phyloP scores from a whole-genome alignment of 37 sponge, comb jelly and placozoan genomes.

The Halisarca cf. caerulea region DNA sequence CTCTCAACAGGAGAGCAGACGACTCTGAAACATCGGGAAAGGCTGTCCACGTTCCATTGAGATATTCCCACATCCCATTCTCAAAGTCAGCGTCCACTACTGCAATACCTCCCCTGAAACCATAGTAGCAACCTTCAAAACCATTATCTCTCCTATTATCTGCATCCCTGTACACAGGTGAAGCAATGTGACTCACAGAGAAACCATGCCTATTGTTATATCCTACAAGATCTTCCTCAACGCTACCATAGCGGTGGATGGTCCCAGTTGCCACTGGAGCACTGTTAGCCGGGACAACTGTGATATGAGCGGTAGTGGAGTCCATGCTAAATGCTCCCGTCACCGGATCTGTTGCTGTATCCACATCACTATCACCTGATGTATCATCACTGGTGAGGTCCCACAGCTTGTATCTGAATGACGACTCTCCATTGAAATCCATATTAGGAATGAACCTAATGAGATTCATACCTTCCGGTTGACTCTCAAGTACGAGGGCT shows the following conservation, averaged over 20 bases:
- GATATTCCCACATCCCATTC: conserved; percentile 79
- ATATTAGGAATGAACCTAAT: conserved; percentile 72
- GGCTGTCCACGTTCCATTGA: background rate
- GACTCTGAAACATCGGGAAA: no score
- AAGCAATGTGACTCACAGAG: no score
- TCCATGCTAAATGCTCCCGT: conserved; percentile 76
- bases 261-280: conserved; percentile 51
- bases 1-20: conserved; percentile 58
- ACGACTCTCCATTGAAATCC: conserved; percentile 71
- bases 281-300: conserved; percentile 82
- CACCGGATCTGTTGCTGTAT: conserved; percentile 54
- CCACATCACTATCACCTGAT: conserved; percentile 57
- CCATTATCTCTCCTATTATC: no score
- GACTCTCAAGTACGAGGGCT: conserved; percentile 64
- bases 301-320: conserved; percentile 56
- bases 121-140: no score
- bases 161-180: no score
- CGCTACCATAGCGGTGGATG: no score
- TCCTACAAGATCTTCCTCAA: no score
- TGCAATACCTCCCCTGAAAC: conserved; percentile 61
- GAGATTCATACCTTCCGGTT: conserved; percentile 42
- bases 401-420: conserved; percentile 79
- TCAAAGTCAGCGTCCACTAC: conserved; percentile 49
- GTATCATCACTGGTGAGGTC: conserved; percentile 65
- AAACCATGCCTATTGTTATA: no score